Evolutionary conservation across 2,888 invertebrate species (phyloP).

Genomic region (Antitype chi): DNA sequence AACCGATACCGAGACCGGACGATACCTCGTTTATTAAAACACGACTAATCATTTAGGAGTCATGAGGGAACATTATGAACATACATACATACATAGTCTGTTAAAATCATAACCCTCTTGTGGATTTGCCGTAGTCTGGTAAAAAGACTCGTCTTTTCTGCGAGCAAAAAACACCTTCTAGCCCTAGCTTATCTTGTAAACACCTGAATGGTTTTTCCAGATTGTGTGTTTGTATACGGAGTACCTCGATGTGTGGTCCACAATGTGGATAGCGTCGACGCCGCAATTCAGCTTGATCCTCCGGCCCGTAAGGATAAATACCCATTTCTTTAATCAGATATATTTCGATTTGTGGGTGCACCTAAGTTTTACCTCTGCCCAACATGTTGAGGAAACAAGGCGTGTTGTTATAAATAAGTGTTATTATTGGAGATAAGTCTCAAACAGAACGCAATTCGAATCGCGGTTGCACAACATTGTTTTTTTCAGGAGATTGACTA

Average conservation of each 20-base stretch:
- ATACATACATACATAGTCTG: neutral
- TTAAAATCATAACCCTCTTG: neutral
- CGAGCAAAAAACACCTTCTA: no score
- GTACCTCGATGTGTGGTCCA: constrained; percentile 77
- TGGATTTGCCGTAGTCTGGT: neutral
- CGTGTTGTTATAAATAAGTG: no score
- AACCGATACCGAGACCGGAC: no score
- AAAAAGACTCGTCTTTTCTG: neutral
- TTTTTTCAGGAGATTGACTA: neutral
- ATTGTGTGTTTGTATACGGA: constrained; percentile 79
- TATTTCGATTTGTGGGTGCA: neutral
- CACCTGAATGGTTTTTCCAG: constrained; percentile 61
- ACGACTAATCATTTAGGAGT: neutral
- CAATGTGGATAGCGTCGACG: constrained; percentile 54
- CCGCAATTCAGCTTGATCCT: constrained; percentile 64
- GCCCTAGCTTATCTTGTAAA: neutral
- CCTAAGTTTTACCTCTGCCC: no score
- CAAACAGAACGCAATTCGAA: neutral
- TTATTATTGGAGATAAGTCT: neutral
- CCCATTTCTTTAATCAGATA: neutral
- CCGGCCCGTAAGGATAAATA: constrained; percentile 52
- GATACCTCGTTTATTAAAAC: neutral
- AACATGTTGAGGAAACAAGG: no score
- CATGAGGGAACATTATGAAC: neutral
- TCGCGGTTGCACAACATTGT: neutral